Conservation (phyloP, 1,140 invertebrate genomes). For the Caenorhabditis brenneri region DNA sequence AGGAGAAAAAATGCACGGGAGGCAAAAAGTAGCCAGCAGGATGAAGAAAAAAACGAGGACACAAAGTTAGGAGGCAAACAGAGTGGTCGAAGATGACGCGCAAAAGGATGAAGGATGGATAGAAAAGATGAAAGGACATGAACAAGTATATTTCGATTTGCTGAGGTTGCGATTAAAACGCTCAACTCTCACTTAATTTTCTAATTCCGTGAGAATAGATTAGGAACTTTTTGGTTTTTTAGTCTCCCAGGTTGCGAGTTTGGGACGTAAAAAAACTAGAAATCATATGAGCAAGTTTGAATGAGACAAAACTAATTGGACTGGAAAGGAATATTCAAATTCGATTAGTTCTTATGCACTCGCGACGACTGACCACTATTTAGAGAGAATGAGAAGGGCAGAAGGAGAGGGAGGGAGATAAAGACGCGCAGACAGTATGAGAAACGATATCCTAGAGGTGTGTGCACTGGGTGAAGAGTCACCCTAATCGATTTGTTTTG, state of each 20-base stretch:
- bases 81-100: neutral
- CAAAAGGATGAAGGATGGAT: conserved; percentile 34
- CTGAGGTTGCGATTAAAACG: neutral
- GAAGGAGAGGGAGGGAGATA: neutral
- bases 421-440: neutral
- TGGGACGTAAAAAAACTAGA: neutral
- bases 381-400: neutral
- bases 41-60: conserved; percentile 12
- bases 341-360: neutral
- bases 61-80: neutral
- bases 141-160: neutral
- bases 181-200: neutral
- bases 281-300: neutral
- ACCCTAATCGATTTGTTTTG: neutral
- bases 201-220: too few species aligned
- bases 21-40: neutral
- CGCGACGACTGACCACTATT: neutral
- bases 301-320: neutral
- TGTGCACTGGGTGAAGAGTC: neutral
- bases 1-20: conserved; percentile 10
- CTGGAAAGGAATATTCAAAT: neutral
- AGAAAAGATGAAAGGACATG: conserved; percentile 5
- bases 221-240: neutral
- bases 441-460: neutral
- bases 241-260: neutral